Evolutionary conservation across 2,888 invertebrate species (phyloP).

Genomic region (Noctua janthina): DNA sequence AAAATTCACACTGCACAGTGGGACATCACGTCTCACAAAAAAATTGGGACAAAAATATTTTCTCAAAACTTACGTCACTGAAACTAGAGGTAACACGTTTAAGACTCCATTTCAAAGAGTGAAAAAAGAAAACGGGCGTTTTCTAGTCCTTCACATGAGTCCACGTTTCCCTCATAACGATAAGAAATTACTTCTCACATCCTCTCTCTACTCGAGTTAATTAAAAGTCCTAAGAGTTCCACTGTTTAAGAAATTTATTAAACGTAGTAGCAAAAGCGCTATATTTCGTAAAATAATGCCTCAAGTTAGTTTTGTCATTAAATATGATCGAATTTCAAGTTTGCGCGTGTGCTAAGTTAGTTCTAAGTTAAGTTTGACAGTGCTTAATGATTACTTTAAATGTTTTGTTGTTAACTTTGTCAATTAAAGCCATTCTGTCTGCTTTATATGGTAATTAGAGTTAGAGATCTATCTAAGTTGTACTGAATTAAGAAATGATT

Average conservation of each 20-base stretch:
- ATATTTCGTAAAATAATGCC: slow-evolving; percentile 27
- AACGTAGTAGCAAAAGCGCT: slow-evolving; percentile 53
- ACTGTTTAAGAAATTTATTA: slow-evolving; percentile 75
- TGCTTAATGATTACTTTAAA: slow-evolving; percentile 52
- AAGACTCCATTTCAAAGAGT: slow-evolving; percentile 45
- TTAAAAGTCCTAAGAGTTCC: slow-evolving; percentile 77
- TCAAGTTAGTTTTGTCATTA: slow-evolving; percentile 37
- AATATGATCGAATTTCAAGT: slow-evolving; percentile 48
- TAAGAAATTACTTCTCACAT: slow-evolving; percentile 73
- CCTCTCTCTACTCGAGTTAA: slow-evolving; percentile 77
- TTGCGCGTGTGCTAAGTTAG: slow-evolving; percentile 44
- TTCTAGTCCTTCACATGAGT: slow-evolving; percentile 73
- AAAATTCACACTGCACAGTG: slow-evolving; percentile 15
- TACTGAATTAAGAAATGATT: slow-evolving; percentile 45
- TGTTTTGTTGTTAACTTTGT: slow-evolving; percentile 53
- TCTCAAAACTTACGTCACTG: neutral
- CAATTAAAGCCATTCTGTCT: slow-evolving; percentile 47
- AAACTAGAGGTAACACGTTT: slow-evolving; percentile 34
- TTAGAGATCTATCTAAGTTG: slow-evolving; percentile 29
- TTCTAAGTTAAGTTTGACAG: slow-evolving; percentile 49
- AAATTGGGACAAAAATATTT: slow-evolving; percentile 18
- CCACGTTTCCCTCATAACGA: slow-evolving; percentile 80
- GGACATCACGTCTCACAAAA: neutral
- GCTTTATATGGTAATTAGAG: slow-evolving; percentile 34
- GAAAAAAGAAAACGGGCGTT: slow-evolving; percentile 57